Conservation (phyloP, 2,797 vertebrate genomes). For the Leptatherina wallacei region DNA sequence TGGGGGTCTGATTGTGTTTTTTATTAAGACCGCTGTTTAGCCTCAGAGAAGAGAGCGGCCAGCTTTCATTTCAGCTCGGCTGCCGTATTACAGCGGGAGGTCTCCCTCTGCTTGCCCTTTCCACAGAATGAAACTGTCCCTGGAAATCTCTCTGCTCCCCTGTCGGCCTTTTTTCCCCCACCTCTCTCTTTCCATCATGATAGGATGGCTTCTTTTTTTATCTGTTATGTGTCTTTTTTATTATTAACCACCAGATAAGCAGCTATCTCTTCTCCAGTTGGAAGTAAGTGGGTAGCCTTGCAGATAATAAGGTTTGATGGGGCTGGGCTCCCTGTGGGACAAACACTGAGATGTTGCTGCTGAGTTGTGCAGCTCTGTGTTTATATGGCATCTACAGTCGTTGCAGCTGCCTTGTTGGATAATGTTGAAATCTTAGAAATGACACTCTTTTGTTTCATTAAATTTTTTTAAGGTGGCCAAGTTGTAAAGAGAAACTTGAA, state of each 20-base stretch:
- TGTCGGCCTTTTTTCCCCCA: slow-evolving; percentile 31
- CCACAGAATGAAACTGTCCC: slow-evolving; percentile 81
- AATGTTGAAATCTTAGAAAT: slow-evolving; percentile 54
- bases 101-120: slow-evolving; percentile 83
- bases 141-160: slow-evolving; percentile 74
- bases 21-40: slow-evolving; percentile 84
- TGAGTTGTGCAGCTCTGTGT: slow-evolving; percentile 58
- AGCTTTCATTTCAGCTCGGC: slow-evolving; percentile 83
- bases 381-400: slow-evolving; percentile 53
- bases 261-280: slow-evolving; percentile 77
- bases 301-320: slow-evolving; percentile 79
- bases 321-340: slow-evolving; percentile 67
- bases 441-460: slow-evolving; percentile 53
- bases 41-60: slow-evolving; percentile 81
- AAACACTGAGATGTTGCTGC: slow-evolving; percentile 63
- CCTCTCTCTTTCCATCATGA: slow-evolving; percentile 65
- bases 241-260: slow-evolving; percentile 81
- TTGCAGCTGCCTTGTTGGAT: slow-evolving; percentile 37
- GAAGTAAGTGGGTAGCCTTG: slow-evolving; percentile 75
- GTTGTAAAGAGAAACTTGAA: slow-evolving; percentile 17
- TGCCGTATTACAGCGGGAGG: slow-evolving; percentile 78
- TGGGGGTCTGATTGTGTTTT: slow-evolving; percentile 83
- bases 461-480: slow-evolving; percentile 19
- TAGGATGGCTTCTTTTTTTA: slow-evolving; percentile 65
- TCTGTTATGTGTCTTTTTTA: slow-evolving; percentile 76